A percentile compares a stretch with the other conserved stretches of the same genome.
These are phyloP conservation scores for Mermis nigrescens DNA, from an alignment of 2,888 invertebrate species.

Conservation along the genomic window DNA sequence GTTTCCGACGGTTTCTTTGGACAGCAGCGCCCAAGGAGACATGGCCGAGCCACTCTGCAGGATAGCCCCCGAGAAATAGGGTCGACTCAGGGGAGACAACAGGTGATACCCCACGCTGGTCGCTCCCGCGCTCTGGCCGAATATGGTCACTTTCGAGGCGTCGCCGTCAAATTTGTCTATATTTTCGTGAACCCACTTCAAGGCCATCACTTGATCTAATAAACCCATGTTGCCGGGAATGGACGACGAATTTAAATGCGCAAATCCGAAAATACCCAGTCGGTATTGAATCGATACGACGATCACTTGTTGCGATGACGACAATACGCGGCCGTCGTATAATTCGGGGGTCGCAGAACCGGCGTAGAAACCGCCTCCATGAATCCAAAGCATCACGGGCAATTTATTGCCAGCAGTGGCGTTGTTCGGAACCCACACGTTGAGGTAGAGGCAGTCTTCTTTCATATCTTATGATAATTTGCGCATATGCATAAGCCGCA, in stretches of 20 bases:
- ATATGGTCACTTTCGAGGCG: conserved; percentile 49
- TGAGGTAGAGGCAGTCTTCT: no score
- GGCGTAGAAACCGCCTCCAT: no score
- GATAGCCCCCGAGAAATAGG: not conserved
- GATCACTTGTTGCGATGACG: conserved; percentile 32
- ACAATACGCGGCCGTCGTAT: no score
- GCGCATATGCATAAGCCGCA: no score
- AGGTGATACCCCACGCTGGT: conserved; percentile 23
- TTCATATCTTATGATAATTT: no score
- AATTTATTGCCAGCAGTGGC: no score
- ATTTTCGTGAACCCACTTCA: conserved; percentile 44
- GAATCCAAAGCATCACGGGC: no score
- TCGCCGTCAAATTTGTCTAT: conserved; percentile 57
- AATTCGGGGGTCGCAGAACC: no score
- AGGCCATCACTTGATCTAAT: conserved; percentile 33
- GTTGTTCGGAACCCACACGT: no score
- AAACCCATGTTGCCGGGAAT: conserved; percentile 37
- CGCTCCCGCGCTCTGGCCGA: conserved; percentile 51
- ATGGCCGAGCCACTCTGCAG: not conserved
- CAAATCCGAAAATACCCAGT: conserved; percentile 34
- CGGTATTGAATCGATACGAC: conserved; percentile 39
- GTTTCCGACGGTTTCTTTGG: no score
- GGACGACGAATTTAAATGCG: conserved; percentile 31
- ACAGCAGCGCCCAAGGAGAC: not conserved
- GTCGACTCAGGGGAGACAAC: not conserved